phyloP scores from a whole-genome alignment of 2,888 invertebrate genomes.

The Rosalia funebris region DNA sequence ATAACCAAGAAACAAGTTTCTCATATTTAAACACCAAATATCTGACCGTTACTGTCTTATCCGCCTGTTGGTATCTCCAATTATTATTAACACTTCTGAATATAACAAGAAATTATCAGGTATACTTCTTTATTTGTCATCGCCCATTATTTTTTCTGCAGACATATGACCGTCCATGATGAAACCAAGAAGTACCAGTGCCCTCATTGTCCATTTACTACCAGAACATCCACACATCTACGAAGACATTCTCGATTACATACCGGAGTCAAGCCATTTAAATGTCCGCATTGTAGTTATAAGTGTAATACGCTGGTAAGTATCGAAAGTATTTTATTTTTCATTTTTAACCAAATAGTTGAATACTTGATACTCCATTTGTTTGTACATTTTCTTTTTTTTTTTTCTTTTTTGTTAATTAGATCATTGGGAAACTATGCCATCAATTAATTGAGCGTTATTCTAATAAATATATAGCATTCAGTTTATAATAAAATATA shows the following conservation, averaged over 20 bases:
- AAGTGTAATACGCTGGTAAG: conserved; percentile 82
- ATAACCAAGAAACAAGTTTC: too few species aligned
- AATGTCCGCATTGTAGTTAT: conserved; percentile 84
- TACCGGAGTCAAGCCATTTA: conserved; percentile 84
- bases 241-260: conserved; percentile 84
- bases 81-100: too few species aligned
- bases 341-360: neutral
- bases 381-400: neutral
- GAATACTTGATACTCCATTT: neutral
- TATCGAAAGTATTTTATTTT: neutral
- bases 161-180: conserved; percentile 71
- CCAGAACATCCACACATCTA: conserved; percentile 75
- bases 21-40: too few species aligned
- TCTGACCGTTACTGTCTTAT: neutral
- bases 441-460: too few species aligned
- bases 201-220: conserved; percentile 75
- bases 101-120: too few species aligned
- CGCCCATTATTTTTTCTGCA: conserved; percentile 63
- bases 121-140: too few species aligned
- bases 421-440: neutral
- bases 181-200: conserved; percentile 70
- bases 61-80: neutral
- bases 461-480: too few species aligned
- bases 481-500: too few species aligned
- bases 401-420: neutral